Evolutionary conservation across 2,888 invertebrate species (phyloP).

Genomic region (Hyalella azteca): DNA sequence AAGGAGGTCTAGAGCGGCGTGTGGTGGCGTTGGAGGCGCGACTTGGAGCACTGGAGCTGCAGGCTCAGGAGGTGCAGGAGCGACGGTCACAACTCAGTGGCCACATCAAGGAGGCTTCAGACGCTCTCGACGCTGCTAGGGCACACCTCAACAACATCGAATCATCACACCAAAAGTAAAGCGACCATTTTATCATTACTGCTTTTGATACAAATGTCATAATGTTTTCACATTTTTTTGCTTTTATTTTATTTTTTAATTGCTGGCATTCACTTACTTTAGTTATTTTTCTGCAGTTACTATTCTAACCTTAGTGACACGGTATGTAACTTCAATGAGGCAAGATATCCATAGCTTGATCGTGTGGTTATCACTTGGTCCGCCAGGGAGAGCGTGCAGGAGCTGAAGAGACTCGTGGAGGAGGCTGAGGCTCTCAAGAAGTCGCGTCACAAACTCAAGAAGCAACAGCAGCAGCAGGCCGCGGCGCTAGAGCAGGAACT

Average conservation of each 20-base stretch:
- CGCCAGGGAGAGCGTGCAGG: conserved; percentile 39
- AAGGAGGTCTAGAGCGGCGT: background rate
- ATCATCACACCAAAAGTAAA: conserved; percentile 45
- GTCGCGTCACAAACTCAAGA: conserved; percentile 76
- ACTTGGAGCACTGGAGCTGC: background rate
- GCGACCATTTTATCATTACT: background rate
- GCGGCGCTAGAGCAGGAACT: conserved; percentile 64
- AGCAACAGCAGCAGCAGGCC: conserved; percentile 74
- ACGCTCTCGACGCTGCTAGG: background rate
- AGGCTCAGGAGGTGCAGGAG: background rate
- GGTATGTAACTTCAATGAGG: background rate
- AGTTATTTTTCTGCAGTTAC: too few species aligned
- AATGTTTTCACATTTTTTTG: too few species aligned
- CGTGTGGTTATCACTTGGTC: background rate
- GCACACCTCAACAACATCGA: background rate
- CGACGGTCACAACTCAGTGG: background rate
- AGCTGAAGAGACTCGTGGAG: conserved; percentile 68
- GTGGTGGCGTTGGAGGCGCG: background rate
- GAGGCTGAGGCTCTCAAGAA: conserved; percentile 75
- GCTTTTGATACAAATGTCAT: too few species aligned
- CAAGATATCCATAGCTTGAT: conserved; percentile 42
- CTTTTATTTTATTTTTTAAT: too few species aligned
- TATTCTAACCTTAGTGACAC: conserved; percentile 46
- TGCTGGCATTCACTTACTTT: too few species aligned
- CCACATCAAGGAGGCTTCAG: background rate